Evolutionary conservation across 2,113 vertebrate species (phyloP).

Genomic region (Cricetomys ansorgei): DNA sequence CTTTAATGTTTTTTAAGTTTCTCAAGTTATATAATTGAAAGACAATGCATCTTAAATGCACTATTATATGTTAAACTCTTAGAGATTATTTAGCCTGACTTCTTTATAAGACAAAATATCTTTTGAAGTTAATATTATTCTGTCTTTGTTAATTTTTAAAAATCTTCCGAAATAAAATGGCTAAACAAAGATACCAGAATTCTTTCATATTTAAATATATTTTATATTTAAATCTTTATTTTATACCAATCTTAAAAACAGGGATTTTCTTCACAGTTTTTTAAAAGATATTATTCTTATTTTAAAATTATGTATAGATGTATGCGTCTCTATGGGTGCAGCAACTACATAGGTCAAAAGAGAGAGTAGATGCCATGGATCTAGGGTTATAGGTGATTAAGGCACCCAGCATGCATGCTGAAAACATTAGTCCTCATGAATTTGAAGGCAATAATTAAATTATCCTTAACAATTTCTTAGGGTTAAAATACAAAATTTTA

Average conservation of each 20-base stretch:
- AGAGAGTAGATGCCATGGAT: background rate
- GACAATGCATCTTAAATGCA: background rate
- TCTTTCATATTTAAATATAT: too few relatives aligned
- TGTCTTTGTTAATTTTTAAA: background rate
- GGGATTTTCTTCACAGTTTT: background rate
- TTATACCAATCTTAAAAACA: background rate
- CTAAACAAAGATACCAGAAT: background rate
- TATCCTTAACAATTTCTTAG: background rate
- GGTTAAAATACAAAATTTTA: background rate
- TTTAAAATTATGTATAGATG: background rate
- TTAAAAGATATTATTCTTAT: background rate
- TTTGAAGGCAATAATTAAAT: background rate
- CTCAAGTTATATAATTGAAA: background rate
- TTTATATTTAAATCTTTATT: background rate
- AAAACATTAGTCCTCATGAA: background rate
- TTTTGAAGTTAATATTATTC: constrained; percentile 33
- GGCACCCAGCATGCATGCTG: background rate
- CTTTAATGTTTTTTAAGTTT: constrained; percentile 4
- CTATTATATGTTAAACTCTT: background rate
- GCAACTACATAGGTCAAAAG: background rate
- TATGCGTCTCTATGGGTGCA: background rate
- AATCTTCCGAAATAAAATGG: background rate
- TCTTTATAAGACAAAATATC: background rate
- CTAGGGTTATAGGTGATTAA: background rate
- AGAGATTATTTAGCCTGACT: background rate